Evolutionary conservation across 2,888 invertebrate genomes (phyloP), one percentile per base, ranked within the genome.

Genomic region (Pyrgus malvae): DNA sequence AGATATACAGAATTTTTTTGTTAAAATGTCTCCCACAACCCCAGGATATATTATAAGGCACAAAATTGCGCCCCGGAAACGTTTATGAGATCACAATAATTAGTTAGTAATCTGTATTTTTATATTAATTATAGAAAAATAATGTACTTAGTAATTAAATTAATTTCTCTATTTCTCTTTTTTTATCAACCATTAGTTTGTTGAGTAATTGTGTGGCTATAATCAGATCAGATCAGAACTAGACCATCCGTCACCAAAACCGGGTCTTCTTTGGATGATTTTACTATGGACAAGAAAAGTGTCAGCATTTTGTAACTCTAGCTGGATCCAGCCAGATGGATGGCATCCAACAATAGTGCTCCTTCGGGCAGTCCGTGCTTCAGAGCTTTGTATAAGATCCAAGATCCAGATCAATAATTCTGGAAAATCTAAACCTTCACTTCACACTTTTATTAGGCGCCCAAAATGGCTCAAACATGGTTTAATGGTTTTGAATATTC

Each of bases 1-100:
- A n/a, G n/a, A n/a, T n/a, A n/a, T n/a, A n/a, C n/a, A n/a, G n/a
- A n/a, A n/a, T n/a, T n/a, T n/a, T n/a, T n/a, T n/a, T n/a, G n/a
- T n/a, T n/a, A n/a, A n/a, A n/a, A n/a, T n/a, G n/a, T n/a, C n/a
- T n/a, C n/a, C n/a, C n/a, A n/a, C n/a, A n/a, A n/a, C n/a, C n/a
- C n/a, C n/a, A n/a, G n/a, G n/a, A 35, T 14, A 8, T 14, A 14
- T 5, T 37, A 9, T 37, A 17, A 14, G 37, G n/a, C 17, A 3
- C 37, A 9, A 17, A 17, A 17, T 17, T 17, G 9, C 17, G 37
- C 14, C 37, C 37, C 37, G 37, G 17, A n/a, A 17, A 37, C 19
- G 37, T 17, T 37, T 17, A 17, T 37, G 17, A 37, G 37, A 37
- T 37, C 37, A 37, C 37, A 37, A 37, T 17, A 17, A 37, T 37